Evolutionary conservation across 2,888 invertebrate species (phyloP), one percentile per base, ranked within the genome.

Genomic region (Andrena marginata): DNA sequence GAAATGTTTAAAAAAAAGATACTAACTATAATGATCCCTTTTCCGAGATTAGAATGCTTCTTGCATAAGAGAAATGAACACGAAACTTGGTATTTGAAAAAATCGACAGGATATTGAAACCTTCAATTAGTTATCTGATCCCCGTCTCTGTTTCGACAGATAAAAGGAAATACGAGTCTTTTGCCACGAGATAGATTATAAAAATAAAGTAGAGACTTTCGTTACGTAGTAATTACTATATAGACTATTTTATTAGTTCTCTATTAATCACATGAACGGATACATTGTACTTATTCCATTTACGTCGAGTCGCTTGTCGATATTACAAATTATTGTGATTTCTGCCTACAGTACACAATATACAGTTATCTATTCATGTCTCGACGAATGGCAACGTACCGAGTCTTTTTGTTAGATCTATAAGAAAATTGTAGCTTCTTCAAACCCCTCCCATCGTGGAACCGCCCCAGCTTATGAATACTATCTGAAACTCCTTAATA

Each of bases 231-330:
- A 35, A 33, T 73, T 59, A 48, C 29, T 23, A 23, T 59, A 31
- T 10, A 48, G 48, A 64, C 23, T 48, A 64, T 59, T 77, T 64
- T 20, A 73, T 73, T 65, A 65, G 35, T 35, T 63, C 16, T 26
- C 51, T 20, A 23, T 73, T 29, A 65, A 60, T 49, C 33, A 77
- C 65, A 73, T 65, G 64, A 31, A 72, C 56, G 72, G 48, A 64
- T 77, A 77, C 77, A 77, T 64, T 59, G n/a, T 72, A 71, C 42
- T 76, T 63, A 51, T 70, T 75, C 62, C 49, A 77, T 59, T 77
- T 49, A 26, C 48, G 33, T 77, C 3, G 31, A 65, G 60, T 73
- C 20, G 48, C 10, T 73, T 29, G 48, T 20, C 20, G 54, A 33
- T 73, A 73, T 59, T 76, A 70, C 31, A 73, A 77, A 65, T 65